Evolutionary conservation across 2,797 vertebrate species (phyloP).

Genomic region (Parauchenoglanis ngamensis): DNA sequence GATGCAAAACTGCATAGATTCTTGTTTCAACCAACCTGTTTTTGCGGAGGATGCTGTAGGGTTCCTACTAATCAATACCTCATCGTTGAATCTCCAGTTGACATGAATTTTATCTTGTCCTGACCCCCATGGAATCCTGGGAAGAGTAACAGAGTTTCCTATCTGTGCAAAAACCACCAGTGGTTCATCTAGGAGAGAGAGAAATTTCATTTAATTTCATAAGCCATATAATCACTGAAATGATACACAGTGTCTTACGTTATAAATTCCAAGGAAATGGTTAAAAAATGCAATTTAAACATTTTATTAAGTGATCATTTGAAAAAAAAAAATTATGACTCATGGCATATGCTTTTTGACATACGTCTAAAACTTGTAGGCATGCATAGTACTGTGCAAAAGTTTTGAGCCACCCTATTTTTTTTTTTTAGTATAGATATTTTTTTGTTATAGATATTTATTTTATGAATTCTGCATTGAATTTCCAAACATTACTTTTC

Average conservation of each 20-base stretch:
- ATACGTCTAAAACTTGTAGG: background rate
- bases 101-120: background rate
- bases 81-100: constrained; percentile 46
- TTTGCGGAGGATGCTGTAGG: accelerated
- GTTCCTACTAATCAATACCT: background rate
- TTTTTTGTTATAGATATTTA: too few species aligned
- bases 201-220: background rate
- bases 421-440: too few species aligned
- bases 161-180: constrained; percentile 54
- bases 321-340: background rate
- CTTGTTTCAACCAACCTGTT: constrained; percentile 4
- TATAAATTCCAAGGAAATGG: background rate
- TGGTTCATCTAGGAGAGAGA: constrained; percentile 38
- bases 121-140: accelerated
- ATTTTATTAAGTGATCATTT: constrained; percentile 3
- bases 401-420: too few species aligned
- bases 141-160: constrained; percentile 39
- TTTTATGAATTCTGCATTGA: too few species aligned
- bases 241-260: background rate
- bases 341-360: background rate
- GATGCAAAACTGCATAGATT: background rate
- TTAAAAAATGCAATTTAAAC: background rate
- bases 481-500: too few species aligned
- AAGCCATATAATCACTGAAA: too few species aligned
- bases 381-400: background rate